phyloP scores from a whole-genome alignment of 2,113 vertebrate species.

The Erythrolamprus reginae region DNA sequence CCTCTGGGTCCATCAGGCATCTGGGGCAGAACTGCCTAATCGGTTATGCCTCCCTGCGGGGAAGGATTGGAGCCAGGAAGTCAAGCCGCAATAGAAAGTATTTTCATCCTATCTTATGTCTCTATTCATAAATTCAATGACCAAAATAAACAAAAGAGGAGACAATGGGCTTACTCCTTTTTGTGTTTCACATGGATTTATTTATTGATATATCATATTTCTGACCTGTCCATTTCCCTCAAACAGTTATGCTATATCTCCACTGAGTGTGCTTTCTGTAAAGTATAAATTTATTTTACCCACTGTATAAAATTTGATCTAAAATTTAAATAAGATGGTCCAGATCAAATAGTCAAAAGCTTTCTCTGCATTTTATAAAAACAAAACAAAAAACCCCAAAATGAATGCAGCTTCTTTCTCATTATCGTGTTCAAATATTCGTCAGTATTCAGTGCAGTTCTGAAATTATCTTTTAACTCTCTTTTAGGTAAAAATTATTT shows the following conservation, averaged over 20 bases:
- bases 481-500: neutral
- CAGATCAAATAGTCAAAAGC: neutral
- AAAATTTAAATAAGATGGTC: neutral
- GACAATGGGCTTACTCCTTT: neutral
- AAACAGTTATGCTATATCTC: neutral
- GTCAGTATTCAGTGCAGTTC: neutral
- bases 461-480: neutral
- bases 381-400: neutral
- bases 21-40: no score
- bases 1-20: no score
- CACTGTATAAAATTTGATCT: neutral
- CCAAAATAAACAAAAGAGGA: neutral
- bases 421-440: neutral
- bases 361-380: neutral
- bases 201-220: neutral
- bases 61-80: no score
- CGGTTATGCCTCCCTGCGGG: no score
- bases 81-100: no score
- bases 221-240: neutral
- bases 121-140: neutral
- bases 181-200: neutral
- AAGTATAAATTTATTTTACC: neutral
- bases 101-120: neutral
- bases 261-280: neutral
- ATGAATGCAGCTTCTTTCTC: neutral